These are phyloP conservation scores for Epinephelus malabaricus DNA, from an alignment of 2,797 vertebrate species.

Conservation along the genomic window DNA sequence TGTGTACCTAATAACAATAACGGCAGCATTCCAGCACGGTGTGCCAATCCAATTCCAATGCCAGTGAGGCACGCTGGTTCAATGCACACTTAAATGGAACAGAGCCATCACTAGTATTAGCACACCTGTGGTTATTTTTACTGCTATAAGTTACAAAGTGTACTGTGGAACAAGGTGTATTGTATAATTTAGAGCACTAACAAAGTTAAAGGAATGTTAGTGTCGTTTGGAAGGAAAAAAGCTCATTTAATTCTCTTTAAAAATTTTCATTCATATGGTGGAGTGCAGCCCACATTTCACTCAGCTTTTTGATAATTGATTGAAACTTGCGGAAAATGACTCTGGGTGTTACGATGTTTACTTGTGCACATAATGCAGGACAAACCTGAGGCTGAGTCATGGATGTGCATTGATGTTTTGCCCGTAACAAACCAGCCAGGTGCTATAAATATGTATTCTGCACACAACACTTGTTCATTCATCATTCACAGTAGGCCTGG, in stretches of 20 bases:
- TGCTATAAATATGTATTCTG: slow-evolving; percentile 9
- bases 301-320: background rate
- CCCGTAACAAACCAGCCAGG: background rate
- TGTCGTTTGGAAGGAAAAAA: too few species aligned
- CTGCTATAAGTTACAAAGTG: background rate
- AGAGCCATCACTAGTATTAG: background rate
- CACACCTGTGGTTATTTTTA: background rate
- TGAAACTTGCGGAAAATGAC: background rate
- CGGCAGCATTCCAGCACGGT: background rate
- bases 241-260: too few species aligned
- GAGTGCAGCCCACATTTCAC: background rate
- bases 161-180: background rate
- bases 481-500: slow-evolving; percentile 5
- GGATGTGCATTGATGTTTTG: background rate
- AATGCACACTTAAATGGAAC: background rate
- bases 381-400: background rate
- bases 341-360: background rate
- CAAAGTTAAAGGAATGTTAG: too few species aligned
- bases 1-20: background rate
- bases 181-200: too few species aligned
- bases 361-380: background rate
- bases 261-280: background rate
- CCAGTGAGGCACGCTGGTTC: background rate
- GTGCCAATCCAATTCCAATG: background rate
- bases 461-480: slow-evolving; percentile 7